Evolutionary conservation across 1,140 invertebrate species (phyloP).

Genomic region (Oryzaephilus surinamensis): DNA sequence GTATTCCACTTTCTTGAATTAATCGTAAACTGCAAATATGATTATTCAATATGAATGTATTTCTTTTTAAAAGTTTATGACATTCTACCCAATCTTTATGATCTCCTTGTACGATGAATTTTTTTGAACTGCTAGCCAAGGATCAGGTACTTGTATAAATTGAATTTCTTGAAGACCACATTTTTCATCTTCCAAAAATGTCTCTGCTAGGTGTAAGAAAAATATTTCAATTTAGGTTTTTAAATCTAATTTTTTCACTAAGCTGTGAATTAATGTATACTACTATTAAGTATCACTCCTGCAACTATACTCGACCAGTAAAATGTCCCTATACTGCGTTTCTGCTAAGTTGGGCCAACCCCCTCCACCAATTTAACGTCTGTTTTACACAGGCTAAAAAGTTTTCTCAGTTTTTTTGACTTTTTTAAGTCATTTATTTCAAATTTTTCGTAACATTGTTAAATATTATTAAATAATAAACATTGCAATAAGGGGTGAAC

Average conservation of each 20-base stretch:
- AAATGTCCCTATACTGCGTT: too few species aligned
- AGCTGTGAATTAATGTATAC: not conserved
- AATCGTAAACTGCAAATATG: slow-evolving; percentile 44
- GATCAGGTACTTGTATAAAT: slow-evolving; percentile 46
- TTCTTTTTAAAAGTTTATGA: slow-evolving; percentile 15
- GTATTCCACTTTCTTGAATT: slow-evolving; percentile 49
- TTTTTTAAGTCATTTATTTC: too few species aligned
- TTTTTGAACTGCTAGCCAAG: slow-evolving; percentile 46
- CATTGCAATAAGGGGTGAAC: too few species aligned
- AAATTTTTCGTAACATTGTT: too few species aligned
- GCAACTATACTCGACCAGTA: too few species aligned
- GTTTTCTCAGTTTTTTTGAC: too few species aligned
- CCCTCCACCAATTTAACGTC: too few species aligned
- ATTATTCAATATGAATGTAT: not conserved
- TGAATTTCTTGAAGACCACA: slow-evolving; percentile 53
- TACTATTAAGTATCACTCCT: too few species aligned
- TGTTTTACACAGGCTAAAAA: too few species aligned
- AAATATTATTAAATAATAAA: too few species aligned
- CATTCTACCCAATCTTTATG: slow-evolving; percentile 51
- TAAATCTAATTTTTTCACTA: not conserved
- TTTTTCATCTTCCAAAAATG: slow-evolving; percentile 53
- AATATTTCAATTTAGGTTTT: slow-evolving; percentile 8
- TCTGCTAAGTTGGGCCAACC: too few species aligned
- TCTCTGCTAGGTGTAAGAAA: too few species aligned
- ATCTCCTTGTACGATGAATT: slow-evolving; percentile 50